Conservation (phyloP, 2,888 invertebrate genomes). For the Agrenia bidenticulata region DNA sequence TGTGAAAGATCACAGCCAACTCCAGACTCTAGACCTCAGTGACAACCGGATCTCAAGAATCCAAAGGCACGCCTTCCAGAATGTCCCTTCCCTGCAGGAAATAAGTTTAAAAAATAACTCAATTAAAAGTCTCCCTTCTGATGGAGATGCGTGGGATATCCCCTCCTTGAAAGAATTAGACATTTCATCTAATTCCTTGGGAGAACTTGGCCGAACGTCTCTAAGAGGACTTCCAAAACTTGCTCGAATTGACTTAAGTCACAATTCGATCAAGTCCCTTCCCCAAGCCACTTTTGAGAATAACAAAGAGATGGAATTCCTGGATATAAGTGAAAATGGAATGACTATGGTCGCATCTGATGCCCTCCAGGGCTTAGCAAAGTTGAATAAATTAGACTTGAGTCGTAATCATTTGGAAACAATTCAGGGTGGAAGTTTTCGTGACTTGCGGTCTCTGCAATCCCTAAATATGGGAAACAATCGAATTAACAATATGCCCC, state of each 20-base stretch:
- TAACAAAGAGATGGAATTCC: conserved; percentile 52
- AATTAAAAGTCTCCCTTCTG: conserved; percentile 64
- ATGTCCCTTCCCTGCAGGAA: conserved; percentile 80
- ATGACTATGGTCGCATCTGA: conserved; percentile 70
- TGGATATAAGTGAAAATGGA: conserved; percentile 75
- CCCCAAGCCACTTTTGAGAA: conserved; percentile 42
- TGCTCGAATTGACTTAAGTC: conserved; percentile 51
- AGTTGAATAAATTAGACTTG: conserved; percentile 73
- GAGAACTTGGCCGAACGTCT: conserved; percentile 59
- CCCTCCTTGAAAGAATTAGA: conserved; percentile 66
- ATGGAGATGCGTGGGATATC: conserved; percentile 47
- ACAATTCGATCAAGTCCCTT: conserved; percentile 52
- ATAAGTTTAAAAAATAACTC: conserved; percentile 81
- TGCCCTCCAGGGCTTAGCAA: conserved; percentile 70
- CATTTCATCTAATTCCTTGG: conserved; percentile 73
- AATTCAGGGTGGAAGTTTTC: conserved; percentile 74
- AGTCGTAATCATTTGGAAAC: conserved; percentile 71
- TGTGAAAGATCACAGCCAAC: conserved; percentile 73
- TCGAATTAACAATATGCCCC: conserved; percentile 48
- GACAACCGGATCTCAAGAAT: conserved; percentile 73
- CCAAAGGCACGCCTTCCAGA: conserved; percentile 76
- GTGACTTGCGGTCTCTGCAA: conserved; percentile 71
- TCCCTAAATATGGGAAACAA: conserved; percentile 71
- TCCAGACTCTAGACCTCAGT: conserved; percentile 78
- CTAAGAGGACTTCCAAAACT: conserved; percentile 52